A percentile compares a stretch with the other conserved stretches of the same genome.
Conservation (phyloP, 2,888 invertebrate species). For the Villa cingulata region DNA sequence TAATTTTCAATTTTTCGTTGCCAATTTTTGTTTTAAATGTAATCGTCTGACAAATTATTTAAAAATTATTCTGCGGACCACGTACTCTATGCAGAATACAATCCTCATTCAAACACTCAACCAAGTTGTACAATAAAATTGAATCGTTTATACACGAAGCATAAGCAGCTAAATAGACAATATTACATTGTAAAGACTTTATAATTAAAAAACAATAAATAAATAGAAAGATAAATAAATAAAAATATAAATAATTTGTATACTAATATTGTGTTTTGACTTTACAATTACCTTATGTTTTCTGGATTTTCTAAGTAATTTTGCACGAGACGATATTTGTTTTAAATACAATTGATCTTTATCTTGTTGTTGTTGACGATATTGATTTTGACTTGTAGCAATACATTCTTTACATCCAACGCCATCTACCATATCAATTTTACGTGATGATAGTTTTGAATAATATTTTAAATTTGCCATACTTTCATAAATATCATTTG, state of each 20-base stretch:
- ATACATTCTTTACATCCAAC: constrained; percentile 12
- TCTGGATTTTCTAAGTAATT: constrained; percentile 33
- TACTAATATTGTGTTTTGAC: constrained; percentile 4
- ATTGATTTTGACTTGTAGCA: not conserved
- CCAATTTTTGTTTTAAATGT: no score
- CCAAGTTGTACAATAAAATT: no score
- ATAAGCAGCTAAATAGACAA: no score
- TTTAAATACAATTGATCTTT: constrained; percentile 24
- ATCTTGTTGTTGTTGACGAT: constrained; percentile 16
- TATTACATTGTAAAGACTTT: no score
- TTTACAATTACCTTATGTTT: constrained; percentile 37
- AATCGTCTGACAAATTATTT: no score
- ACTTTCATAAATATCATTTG: constrained; percentile 31
- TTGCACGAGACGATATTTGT: constrained; percentile 32
- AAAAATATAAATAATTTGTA: constrained; percentile 11
- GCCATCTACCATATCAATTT: constrained; percentile 7
- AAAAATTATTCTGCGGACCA: no score
- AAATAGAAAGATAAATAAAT: no score
- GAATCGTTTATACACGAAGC: no score
- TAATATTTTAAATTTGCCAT: constrained; percentile 31
- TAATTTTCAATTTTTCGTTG: no score
- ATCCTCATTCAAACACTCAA: no score
- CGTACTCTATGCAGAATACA: no score
- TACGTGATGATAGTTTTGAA: constrained; percentile 12
- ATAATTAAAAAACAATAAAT: no score